Conservation (phyloP, 2,797 vertebrate species). For the Benthosema pterotum region DNA sequence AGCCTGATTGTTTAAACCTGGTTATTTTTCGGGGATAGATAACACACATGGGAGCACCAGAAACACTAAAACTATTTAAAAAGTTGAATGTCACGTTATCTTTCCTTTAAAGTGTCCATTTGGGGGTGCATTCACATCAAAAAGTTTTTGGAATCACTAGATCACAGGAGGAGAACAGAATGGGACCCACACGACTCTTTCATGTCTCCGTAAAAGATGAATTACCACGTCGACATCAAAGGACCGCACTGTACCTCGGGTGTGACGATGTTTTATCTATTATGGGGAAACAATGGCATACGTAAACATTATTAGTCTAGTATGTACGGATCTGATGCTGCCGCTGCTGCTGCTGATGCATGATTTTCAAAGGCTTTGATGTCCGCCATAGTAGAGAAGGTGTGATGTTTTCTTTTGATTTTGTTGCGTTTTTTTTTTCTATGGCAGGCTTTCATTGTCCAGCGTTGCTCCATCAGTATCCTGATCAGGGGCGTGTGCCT, state of each 20-base stretch:
- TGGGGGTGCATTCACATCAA: too few relatives aligned
- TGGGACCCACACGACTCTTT: not conserved
- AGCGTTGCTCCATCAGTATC: not conserved
- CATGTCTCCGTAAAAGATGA: not conserved
- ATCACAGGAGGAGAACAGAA: constrained; percentile 1
- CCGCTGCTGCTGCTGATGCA: too few relatives aligned
- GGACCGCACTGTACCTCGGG: not conserved
- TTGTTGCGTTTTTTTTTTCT: too few relatives aligned
- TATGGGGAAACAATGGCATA: too few relatives aligned
- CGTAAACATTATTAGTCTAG: not conserved
- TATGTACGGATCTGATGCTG: not conserved
- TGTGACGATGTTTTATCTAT: not conserved
- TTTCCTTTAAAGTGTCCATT: too few relatives aligned
- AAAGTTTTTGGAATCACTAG: too few relatives aligned
- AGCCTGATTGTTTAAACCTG: too few relatives aligned
- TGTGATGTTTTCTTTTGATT: too few relatives aligned
- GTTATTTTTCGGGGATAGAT: too few relatives aligned
- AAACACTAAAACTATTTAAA: too few relatives aligned
- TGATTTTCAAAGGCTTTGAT: not conserved
- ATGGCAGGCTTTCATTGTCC: not conserved
- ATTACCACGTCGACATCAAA: not conserved
- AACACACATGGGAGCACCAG: too few relatives aligned
- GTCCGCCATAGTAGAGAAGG: not conserved
- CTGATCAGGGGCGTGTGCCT: not conserved
- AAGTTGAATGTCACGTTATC: too few relatives aligned